Percentiles rank a stretch among this genome's conserved stretches.
Conservation (phyloP, 2,888 invertebrate species). For the Polydrusus tereticollis region DNA sequence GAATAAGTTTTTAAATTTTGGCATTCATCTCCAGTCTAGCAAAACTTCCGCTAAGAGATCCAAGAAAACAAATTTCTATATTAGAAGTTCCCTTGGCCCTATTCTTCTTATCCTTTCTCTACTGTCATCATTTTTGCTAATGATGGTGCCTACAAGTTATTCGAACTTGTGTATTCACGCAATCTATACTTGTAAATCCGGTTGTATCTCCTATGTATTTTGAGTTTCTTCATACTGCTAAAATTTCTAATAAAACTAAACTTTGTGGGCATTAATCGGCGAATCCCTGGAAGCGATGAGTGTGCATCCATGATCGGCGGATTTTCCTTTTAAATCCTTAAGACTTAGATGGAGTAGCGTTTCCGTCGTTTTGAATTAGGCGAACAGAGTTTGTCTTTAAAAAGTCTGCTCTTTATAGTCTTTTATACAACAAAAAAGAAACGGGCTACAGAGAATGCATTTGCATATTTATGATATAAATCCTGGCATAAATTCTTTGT, state of each 20-base stretch:
- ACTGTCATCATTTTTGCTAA: no score
- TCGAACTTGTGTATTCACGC: no score
- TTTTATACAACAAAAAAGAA: constrained; percentile 17
- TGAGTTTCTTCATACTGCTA: not conserved
- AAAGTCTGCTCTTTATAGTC: constrained; percentile 37
- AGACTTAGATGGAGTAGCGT: constrained; percentile 25
- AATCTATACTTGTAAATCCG: no score
- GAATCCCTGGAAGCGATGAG: constrained; percentile 15
- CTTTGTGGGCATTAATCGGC: constrained; percentile 22
- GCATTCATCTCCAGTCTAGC: no score
- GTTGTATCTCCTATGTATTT: not conserved
- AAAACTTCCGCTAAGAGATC: no score
- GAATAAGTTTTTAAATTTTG: no score
- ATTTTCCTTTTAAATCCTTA: constrained; percentile 19
- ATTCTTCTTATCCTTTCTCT: no score
- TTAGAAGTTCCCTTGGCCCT: no score
- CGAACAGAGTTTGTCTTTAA: constrained; percentile 40
- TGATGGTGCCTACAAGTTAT: no score
- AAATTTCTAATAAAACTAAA: constrained; percentile 16
- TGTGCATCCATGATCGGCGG: constrained; percentile 17
- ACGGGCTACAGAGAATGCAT: constrained; percentile 32
- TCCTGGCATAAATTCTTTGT: constrained; percentile 36
- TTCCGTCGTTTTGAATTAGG: constrained; percentile 38
- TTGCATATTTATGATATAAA: constrained; percentile 34
- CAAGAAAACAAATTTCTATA: no score